phyloP scores from a whole-genome alignment of 2,888 invertebrate genomes.

The Epirrhoe tristata region DNA sequence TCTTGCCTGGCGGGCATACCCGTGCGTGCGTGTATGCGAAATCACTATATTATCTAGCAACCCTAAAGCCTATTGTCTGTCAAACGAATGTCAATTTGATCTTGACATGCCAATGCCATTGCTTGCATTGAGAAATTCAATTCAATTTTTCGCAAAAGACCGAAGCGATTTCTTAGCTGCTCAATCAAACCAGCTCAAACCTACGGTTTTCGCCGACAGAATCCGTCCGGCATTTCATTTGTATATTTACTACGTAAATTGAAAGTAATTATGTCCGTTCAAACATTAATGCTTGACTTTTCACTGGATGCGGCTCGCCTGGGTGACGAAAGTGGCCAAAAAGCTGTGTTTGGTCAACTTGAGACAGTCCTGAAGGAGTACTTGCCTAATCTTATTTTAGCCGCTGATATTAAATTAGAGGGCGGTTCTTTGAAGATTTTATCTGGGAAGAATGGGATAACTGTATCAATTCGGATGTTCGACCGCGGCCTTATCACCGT shows the following conservation, averaged over 20 bases:
- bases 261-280: conserved; percentile 87
- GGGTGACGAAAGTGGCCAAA: conserved; percentile 88
- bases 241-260: conserved; percentile 43
- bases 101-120: no score
- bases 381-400: conserved; percentile 89
- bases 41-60: no score
- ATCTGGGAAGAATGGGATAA: conserved; percentile 88
- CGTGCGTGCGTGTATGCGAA: no score
- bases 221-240: conserved; percentile 55
- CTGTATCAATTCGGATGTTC: conserved; percentile 90
- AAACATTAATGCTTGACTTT: conserved; percentile 92
- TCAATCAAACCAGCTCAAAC: neutral
- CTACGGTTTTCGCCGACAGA: conserved; percentile 51
- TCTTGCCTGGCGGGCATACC: no score
- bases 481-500: conserved; percentile 91
- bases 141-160: neutral
- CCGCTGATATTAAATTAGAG: conserved; percentile 88
- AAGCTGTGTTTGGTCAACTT: conserved; percentile 87
- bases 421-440: conserved; percentile 90
- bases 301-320: conserved; percentile 89
- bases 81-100: no score
- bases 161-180: neutral
- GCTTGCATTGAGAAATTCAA: no score
- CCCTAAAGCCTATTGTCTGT: no score
- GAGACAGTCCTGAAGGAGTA: conserved; percentile 89